Evolutionary conservation across 1,140 invertebrate genomes (phyloP).

Genomic region (Drosophila nigromelanica): DNA sequence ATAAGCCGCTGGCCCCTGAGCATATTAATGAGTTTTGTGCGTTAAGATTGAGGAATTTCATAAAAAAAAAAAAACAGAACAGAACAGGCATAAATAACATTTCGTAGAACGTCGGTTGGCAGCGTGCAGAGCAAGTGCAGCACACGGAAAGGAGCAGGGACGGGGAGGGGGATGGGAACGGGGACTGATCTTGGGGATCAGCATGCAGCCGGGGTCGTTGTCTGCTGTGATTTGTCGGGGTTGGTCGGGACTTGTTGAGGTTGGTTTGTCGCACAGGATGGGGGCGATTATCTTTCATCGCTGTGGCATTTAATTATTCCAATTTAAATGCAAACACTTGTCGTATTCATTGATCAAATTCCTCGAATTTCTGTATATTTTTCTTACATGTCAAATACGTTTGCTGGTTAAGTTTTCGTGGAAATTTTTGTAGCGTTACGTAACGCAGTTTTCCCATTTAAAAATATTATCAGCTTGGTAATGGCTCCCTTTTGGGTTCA

Average conservation of each 20-base stretch:
- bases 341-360: conserved; percentile 6
- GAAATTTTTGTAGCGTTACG: neutral
- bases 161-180: neutral
- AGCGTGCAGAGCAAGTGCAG: conserved; percentile 19
- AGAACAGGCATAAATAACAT: conserved; percentile 37
- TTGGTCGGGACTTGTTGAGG: conserved; percentile 39
- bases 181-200: neutral
- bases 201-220: conserved; percentile 28
- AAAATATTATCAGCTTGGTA: neutral
- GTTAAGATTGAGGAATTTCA: conserved; percentile 69
- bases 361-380: conserved; percentile 1
- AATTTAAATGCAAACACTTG: conserved; percentile 72
- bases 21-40: conserved; percentile 76
- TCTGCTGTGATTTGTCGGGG: conserved; percentile 27
- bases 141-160: neutral
- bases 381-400: neutral
- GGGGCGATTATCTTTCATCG: conserved; percentile 32
- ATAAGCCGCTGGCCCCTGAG: conserved; percentile 45
- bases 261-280: conserved; percentile 44
- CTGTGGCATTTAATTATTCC: conserved; percentile 71
- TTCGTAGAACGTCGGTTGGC: conserved; percentile 20
- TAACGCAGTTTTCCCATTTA: neutral
- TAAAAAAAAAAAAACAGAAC: conserved; percentile 15
- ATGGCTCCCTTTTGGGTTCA: conserved; percentile 25
- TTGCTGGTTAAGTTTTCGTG: conserved; percentile 1